phyloP scores from a whole-genome alignment of 2,113 vertebrate species.

The Phocoena phocoena region DNA sequence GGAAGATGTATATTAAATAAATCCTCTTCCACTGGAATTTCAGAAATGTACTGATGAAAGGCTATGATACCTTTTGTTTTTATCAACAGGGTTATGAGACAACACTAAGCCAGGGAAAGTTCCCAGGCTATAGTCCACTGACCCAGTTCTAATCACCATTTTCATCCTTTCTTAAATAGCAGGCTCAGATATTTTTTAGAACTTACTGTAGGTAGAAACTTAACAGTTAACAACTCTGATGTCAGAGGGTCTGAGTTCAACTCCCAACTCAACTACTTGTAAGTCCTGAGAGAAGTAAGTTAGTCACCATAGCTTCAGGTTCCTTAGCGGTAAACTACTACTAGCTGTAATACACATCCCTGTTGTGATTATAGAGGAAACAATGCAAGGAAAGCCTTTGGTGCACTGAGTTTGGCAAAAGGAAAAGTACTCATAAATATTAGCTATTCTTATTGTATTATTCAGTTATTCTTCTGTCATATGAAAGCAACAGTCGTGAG shows the following conservation, averaged over 20 bases:
- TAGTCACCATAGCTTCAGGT: neutral
- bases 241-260: neutral
- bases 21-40: neutral
- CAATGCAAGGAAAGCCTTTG: neutral
- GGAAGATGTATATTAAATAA: neutral
- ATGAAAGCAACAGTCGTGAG: neutral
- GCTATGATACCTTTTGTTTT: neutral
- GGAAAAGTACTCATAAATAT: neutral
- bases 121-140: neutral
- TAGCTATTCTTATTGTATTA: neutral
- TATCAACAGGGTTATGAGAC: neutral
- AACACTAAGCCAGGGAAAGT: neutral
- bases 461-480: neutral
- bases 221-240: neutral
- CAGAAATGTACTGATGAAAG: neutral
- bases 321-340: neutral
- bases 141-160: neutral
- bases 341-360: neutral
- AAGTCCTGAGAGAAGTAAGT: neutral
- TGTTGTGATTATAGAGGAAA: neutral
- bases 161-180: neutral
- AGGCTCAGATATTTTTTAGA: neutral
- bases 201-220: neutral
- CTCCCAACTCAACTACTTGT: neutral
- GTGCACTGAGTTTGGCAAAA: neutral